Conservation (phyloP, 2,888 invertebrate species). For the Drosophila hawaiiensis region DNA sequence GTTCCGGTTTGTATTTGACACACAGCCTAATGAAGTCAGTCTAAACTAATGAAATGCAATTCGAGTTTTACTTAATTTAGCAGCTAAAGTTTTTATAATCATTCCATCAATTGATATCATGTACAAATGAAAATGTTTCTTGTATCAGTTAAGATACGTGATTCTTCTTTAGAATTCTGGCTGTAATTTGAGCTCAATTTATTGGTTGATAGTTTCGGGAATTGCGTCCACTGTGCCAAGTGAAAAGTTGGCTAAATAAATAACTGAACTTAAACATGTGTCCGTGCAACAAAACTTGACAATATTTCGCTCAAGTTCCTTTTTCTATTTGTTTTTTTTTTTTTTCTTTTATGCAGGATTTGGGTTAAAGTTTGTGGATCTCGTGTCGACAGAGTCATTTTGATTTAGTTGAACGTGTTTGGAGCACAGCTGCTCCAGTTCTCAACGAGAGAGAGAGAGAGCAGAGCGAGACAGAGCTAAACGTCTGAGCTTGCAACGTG, state of each 20-base stretch:
- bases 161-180: no score
- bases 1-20: no score
- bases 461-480: neutral
- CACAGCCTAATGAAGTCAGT: no score
- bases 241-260: slow-evolving; percentile 75
- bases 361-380: slow-evolving; percentile 41
- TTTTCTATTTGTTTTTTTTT: neutral
- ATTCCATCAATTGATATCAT: no score
- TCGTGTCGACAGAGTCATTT: slow-evolving; percentile 51
- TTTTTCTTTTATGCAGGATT: slow-evolving; percentile 6
- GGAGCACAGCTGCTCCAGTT: slow-evolving; percentile 40
- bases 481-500: slow-evolving; percentile 21
- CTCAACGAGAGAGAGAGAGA: neutral
- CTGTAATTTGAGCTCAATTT: neutral
- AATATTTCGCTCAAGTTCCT: slow-evolving; percentile 45
- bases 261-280: slow-evolving; percentile 67
- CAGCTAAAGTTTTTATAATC: no score
- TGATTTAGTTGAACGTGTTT: slow-evolving; percentile 49
- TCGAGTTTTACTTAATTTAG: no score
- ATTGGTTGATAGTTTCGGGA: neutral
- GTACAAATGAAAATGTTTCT: no score
- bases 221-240: slow-evolving; percentile 36
- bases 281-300: slow-evolving; percentile 55
- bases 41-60: no score
- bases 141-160: no score